A percentile compares a stretch with the other conserved stretches of the same genome.
phyloP scores from a whole-genome alignment of 2,888 invertebrate genomes.

The Cerastis rubricosa region DNA sequence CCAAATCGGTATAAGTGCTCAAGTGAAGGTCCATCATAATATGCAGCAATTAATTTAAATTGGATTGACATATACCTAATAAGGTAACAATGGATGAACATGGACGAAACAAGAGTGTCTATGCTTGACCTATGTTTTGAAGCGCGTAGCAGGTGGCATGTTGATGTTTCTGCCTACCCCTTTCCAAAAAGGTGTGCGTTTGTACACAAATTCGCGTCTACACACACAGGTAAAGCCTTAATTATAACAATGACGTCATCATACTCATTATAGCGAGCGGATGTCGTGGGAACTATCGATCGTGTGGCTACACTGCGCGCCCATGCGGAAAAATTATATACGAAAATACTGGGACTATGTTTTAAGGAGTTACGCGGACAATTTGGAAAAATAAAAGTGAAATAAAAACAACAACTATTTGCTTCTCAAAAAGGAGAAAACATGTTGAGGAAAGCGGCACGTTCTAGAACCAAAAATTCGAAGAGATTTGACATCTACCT shows the following conservation, averaged over 20 bases:
- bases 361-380: slow-evolving; percentile 43
- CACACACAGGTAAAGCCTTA: slow-evolving; percentile 51
- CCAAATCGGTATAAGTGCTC: too few relatives aligned
- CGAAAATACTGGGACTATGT: slow-evolving; percentile 52
- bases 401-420: background rate
- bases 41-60: too few relatives aligned
- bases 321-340: slow-evolving; percentile 75
- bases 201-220: slow-evolving; percentile 26
- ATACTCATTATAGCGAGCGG: slow-evolving; percentile 65
- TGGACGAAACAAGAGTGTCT: background rate
- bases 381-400: background rate
- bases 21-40: too few relatives aligned
- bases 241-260: slow-evolving; percentile 74
- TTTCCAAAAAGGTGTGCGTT: slow-evolving; percentile 12
- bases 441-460: background rate
- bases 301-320: slow-evolving; percentile 72
- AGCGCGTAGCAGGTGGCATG: background rate
- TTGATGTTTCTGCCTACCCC: background rate
- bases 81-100: background rate
- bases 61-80: too few relatives aligned
- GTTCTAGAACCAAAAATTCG: background rate
- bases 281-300: slow-evolving; percentile 79
- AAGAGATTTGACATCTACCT: background rate
- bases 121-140: background rate
- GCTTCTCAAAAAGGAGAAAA: background rate